These are phyloP conservation scores for Haemorhous mexicanus DNA, from an alignment of 2,113 vertebrate species.

Conservation along the genomic window DNA sequence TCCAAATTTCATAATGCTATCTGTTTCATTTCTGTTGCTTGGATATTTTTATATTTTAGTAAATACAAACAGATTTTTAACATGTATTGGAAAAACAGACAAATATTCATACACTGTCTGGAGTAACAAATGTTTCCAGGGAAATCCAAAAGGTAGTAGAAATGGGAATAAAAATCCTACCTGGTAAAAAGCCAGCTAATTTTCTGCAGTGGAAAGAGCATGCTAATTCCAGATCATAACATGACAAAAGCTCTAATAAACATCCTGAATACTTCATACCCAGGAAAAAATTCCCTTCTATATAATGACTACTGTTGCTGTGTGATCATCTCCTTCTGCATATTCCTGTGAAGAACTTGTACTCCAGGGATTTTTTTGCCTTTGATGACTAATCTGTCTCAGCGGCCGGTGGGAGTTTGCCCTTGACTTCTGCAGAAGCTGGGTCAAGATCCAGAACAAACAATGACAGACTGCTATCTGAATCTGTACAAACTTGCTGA, in stretches of 20 bases:
- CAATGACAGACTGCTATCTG: neutral
- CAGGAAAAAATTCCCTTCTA: neutral
- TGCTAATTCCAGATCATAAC: neutral
- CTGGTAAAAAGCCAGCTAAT: neutral
- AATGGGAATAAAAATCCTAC: neutral
- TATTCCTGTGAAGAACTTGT: neutral
- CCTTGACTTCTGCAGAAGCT: conserved; percentile 15
- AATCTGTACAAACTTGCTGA: neutral
- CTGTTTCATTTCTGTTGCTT: neutral
- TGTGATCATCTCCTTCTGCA: neutral
- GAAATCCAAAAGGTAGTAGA: neutral
- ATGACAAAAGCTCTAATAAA: neutral
- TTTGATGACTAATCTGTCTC: neutral
- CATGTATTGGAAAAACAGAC: neutral
- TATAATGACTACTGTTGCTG: neutral
- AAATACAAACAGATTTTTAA: neutral
- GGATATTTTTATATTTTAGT: neutral
- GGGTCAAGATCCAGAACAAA: neutral
- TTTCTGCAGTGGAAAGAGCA: neutral
- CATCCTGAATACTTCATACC: neutral
- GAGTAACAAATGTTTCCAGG: neutral
- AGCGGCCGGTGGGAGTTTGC: neutral
- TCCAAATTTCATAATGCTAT: neutral
- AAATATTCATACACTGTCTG: neutral
- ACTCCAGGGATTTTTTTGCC: neutral